Evolutionary conservation across 2,113 vertebrate genomes (phyloP), one percentile per base, ranked within the genome.

Genomic region (Tyto alba): DNA sequence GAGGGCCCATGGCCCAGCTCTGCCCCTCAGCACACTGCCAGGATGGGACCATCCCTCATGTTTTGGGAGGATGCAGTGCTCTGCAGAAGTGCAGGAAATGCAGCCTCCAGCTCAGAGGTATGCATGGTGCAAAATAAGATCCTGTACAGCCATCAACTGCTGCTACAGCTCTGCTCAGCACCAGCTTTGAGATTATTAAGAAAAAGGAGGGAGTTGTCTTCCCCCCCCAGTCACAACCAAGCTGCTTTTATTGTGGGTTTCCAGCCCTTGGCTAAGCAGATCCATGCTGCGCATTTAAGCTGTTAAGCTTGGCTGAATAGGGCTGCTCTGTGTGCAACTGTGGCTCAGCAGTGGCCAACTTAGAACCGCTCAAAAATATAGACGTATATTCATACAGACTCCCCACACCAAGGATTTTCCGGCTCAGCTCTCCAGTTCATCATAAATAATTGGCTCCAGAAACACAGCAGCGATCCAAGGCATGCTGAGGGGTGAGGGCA

Each of bases 181-280:
- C 21, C 43, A 53, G 50, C 56, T 87, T 30, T 18, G 60, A 72
- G 67, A 56, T 16, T n/a, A n/a, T 21, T n/a, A 38, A 32, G 36
- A 20, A 60, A 73, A 84, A 75, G 22, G 20, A 17, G 7, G 52
- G 69, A 43, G 27, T 12, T 69, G 22, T 14, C 56, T 73, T 25
- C 30, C 48, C 26, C 25, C 26, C 55, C 45, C 34, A n/a, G 41
- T 36, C 90, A 82, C 76, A 47, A 78, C 67, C 83, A 84, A 93
- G 89, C 91, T 89, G 86, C 67, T 67, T 85, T 89, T 41, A 4
- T 19, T 27, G 67, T 15, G 60, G 38, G 56, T 62, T 86, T 30
- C 47, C 73, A 96, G 77, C 77, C 47, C 83, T 18, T 27, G 21
- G 89, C 73, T 89, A 93, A 94, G 93, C 84, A 95, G 89, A 83